Evolutionary conservation across 2,113 vertebrate species (phyloP), one percentile per base, ranked within the genome.

Genomic region (Ascaphus truei): DNA sequence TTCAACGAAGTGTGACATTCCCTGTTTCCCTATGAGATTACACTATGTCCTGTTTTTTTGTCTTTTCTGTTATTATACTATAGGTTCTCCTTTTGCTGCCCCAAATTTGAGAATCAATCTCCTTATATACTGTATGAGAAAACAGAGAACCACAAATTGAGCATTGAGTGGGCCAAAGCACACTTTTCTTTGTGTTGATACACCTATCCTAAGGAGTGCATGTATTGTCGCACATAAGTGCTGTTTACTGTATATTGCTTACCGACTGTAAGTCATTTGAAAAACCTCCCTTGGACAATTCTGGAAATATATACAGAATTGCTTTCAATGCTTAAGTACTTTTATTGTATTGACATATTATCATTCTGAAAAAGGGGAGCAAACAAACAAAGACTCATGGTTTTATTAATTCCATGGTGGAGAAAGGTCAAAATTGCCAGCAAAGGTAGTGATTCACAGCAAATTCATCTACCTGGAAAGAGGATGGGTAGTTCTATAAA

Each of bases 381-480:
- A 50, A 50, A 20, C 30, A 60, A 39, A 22, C 25, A 12, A 26
- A 22, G 60, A 60, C 43, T 60, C 25, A 31, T 62, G 33, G 11
- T 65, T 41, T 56, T 56, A 65, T 53, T 5, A 53, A 25, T 27
- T 66, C 63, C 63, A 66, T 66, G 34, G 50, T 20, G 50, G 15
- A 66, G 50, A 27, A 27, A 52, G 15, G 26, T 55, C 51, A 31
- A 55, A 51, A 66, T 31, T 68, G 65, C 41, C 65, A 68, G 65
- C 50, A 47, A 48, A 48, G 55, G 52, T 59, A 68, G 53, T 59
- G 55, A 68, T 59, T 68, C 55, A 68, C 10, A 45, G 30, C 20
- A 37, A 2, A 29, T 31, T 25, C 25, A 59, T 45, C 22, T 59
- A 47, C 41, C 65, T 59, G 27, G 23, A 67, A 26, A 34, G 29